A percentile compares a stretch with the other conserved stretches of the same genome.
Evolutionary conservation across 1,140 invertebrate species (phyloP).

Genomic region (Brachionus calyciflorus): DNA sequence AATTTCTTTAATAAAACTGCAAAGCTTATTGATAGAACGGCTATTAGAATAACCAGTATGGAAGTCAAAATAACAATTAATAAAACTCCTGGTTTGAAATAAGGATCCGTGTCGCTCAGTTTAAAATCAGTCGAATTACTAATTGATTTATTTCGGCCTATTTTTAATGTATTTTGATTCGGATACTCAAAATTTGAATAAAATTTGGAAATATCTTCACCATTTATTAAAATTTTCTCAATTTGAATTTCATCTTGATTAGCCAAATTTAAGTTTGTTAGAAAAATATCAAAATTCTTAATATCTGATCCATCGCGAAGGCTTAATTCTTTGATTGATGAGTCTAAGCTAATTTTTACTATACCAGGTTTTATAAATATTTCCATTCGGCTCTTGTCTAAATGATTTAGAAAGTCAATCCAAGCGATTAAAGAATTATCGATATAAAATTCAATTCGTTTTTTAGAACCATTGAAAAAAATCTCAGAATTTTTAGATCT

Average conservation of each 20-base stretch:
- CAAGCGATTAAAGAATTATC: neutral
- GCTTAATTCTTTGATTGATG: neutral
- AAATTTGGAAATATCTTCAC: neutral
- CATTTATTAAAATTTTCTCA: constrained; percentile 10
- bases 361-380: neutral
- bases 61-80: neutral
- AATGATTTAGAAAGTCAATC: neutral
- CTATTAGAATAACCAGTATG: neutral
- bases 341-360: neutral
- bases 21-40: neutral
- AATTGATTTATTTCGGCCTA: neutral
- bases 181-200: neutral
- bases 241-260: neutral
- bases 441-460: constrained; percentile 1
- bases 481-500: constrained; percentile 1
- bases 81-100: neutral
- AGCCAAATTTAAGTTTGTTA: neutral
- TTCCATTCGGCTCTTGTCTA: neutral
- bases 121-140: neutral
- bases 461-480: neutral
- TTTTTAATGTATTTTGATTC: neutral
- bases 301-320: neutral
- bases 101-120: neutral
- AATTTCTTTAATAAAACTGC: neutral
- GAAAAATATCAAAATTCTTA: constrained; percentile 10